phyloP scores from a whole-genome alignment of 2,113 vertebrate species.

The Dromiciops gliroides region DNA sequence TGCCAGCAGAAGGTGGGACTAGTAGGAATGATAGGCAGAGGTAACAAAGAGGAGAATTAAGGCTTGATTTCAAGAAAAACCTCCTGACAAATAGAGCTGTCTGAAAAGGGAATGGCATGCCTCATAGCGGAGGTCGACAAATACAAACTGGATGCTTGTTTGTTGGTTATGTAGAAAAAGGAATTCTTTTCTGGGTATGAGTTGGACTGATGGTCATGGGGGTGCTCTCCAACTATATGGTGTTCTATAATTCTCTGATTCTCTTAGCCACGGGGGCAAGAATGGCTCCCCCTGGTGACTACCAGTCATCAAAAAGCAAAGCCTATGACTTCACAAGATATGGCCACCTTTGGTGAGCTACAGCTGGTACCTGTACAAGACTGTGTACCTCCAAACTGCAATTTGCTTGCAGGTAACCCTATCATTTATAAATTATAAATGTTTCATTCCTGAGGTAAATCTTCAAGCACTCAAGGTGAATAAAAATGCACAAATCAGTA shows the following conservation, averaged over 20 bases:
- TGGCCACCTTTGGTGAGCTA: neutral
- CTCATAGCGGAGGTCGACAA: neutral
- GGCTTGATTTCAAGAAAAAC: neutral
- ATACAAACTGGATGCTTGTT: neutral
- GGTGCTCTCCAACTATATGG: neutral
- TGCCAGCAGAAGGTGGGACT: neutral
- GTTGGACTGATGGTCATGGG: no score
- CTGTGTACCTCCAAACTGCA: neutral
- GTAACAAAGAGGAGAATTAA: neutral
- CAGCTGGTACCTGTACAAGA: neutral
- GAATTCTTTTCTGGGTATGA: neutral
- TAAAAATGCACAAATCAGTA: neutral
- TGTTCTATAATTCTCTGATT: neutral
- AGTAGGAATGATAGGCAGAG: neutral
- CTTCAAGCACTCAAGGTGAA: neutral
- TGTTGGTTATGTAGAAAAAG: neutral
- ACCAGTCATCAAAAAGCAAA: neutral
- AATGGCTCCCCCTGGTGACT: neutral
- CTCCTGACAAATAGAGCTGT: neutral
- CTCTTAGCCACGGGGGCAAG: neutral
- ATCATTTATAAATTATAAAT: neutral
- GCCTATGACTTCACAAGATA: neutral
- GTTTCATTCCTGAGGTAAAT: conserved; percentile 6
- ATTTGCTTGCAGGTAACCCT: conserved; percentile 7
- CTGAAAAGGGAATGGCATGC: neutral